phyloP scores from a whole-genome alignment of 2,888 invertebrate genomes.

The Lysandra coridon region DNA sequence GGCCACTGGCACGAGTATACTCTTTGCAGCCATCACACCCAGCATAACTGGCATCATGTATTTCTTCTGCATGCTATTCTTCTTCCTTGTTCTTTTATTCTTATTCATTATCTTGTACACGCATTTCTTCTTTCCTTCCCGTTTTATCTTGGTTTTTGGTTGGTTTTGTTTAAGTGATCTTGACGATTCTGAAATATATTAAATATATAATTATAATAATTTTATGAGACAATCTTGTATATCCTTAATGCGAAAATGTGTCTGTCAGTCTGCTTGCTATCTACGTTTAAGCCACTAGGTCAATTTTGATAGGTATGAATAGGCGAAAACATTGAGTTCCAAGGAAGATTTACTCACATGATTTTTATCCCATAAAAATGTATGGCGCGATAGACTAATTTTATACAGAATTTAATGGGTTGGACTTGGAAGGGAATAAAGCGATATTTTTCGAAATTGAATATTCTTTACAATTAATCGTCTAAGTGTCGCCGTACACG shows the following conservation, averaged over 20 bases:
- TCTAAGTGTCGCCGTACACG: too few species aligned
- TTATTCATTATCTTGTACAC: slow-evolving; percentile 59
- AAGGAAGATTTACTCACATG: too few species aligned
- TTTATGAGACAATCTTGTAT: background rate
- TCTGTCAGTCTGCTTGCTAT: background rate
- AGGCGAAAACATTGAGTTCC: too few species aligned
- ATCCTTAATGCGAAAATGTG: background rate
- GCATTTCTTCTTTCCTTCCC: slow-evolving; percentile 58
- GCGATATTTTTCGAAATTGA: too few species aligned
- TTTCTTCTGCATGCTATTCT: slow-evolving; percentile 72
- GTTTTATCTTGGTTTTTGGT: slow-evolving; percentile 42
- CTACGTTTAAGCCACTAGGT: too few species aligned
- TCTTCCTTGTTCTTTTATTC: slow-evolving; percentile 46
- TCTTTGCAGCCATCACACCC: slow-evolving; percentile 83
- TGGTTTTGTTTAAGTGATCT: slow-evolving; percentile 17
- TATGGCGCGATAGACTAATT: too few species aligned
- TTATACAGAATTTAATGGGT: too few species aligned
- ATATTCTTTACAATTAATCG: too few species aligned
- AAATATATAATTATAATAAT: background rate
- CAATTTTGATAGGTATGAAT: too few species aligned
- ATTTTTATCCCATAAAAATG: too few species aligned
- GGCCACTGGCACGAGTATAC: slow-evolving; percentile 83
- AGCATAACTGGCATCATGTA: slow-evolving; percentile 82
- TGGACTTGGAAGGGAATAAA: too few species aligned
- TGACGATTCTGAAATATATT: slow-evolving; percentile 37